Evolutionary conservation across 2,113 vertebrate species (phyloP).

Genomic region (Nothobranchius kuhntae): DNA sequence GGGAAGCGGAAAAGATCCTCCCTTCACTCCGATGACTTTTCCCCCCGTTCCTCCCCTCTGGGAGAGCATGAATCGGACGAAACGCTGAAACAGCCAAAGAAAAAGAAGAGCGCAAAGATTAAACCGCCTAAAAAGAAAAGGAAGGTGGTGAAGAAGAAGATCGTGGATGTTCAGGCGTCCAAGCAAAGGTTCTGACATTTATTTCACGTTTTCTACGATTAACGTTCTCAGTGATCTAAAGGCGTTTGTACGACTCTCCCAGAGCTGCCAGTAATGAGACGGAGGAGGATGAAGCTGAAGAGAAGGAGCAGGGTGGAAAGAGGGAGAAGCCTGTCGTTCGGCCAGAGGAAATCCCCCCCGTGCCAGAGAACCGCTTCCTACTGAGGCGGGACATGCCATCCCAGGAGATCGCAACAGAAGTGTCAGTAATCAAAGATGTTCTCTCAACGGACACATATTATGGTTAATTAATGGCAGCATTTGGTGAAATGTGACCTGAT

Average conservation of each 20-base stretch:
- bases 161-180: neutral
- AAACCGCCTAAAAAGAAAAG: slow-evolving; percentile 83
- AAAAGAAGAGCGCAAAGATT: slow-evolving; percentile 81
- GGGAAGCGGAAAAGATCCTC: slow-evolving; percentile 85
- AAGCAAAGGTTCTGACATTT: slow-evolving; percentile 36
- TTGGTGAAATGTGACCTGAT: neutral
- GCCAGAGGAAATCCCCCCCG: slow-evolving; percentile 96
- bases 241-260: slow-evolving; percentile 25
- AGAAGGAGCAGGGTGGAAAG: slow-evolving; percentile 80
- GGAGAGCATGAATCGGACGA: slow-evolving; percentile 81
- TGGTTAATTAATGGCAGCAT: neutral
- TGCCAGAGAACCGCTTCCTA: slow-evolving; percentile 96
- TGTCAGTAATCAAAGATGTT: slow-evolving; percentile 69
- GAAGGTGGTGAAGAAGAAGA: slow-evolving; percentile 76
- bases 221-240: neutral
- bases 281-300: slow-evolving; percentile 78
- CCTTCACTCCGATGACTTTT: slow-evolving; percentile 72
- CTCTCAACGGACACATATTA: neutral
- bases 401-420: slow-evolving; percentile 81
- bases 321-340: slow-evolving; percentile 94
- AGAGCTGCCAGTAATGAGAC: slow-evolving; percentile 79
- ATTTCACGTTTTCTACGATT: neutral
- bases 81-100: slow-evolving; percentile 78
- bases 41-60: slow-evolving; percentile 78
- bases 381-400: slow-evolving; percentile 88